These are phyloP conservation scores for Drosophila affinis DNA, from an alignment of 2,888 invertebrate genomes.

Conservation along the genomic window DNA sequence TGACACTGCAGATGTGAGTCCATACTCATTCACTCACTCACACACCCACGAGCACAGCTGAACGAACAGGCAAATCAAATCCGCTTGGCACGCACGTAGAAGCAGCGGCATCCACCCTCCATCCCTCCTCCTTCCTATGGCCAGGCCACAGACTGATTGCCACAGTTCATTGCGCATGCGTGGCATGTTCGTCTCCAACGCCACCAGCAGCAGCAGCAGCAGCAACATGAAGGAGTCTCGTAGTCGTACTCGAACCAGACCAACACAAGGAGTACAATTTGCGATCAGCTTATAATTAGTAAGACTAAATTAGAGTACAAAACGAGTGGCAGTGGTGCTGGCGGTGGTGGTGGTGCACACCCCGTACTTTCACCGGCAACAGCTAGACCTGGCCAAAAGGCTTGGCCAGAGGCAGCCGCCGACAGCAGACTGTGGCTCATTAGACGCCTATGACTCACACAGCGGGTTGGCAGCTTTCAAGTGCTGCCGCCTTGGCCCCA, in stretches of 20 bases:
- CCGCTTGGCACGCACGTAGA: constrained; percentile 77
- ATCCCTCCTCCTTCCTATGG: background rate
- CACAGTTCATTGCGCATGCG: constrained; percentile 74
- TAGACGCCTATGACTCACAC: constrained; percentile 66
- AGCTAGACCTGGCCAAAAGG: constrained; percentile 14
- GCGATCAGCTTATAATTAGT: constrained; percentile 67
- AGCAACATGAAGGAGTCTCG: background rate
- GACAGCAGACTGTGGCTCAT: constrained; percentile 50
- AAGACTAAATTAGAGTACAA: constrained; percentile 66
- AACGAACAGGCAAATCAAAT: constrained; percentile 48
- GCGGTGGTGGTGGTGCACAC: background rate
- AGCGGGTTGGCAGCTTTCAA: constrained; percentile 51
- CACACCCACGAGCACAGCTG: constrained; percentile 40
- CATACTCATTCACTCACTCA: constrained; percentile 14
- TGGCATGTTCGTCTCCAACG: constrained; percentile 53
- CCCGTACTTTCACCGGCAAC: constrained; percentile 58
- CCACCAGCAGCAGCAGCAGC: background rate
- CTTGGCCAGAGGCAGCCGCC: constrained; percentile 13
- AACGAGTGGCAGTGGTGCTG: constrained; percentile 34
- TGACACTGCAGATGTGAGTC: constrained; percentile 54
- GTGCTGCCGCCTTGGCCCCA: constrained; percentile 63
- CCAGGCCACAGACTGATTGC: constrained; percentile 2
- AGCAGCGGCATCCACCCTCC: background rate
- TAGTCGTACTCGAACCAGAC: background rate
- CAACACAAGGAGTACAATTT: constrained; percentile 35